phyloP scores from a whole-genome alignment of 2,797 vertebrate species.

The Ctenopoma kingsleyae region DNA sequence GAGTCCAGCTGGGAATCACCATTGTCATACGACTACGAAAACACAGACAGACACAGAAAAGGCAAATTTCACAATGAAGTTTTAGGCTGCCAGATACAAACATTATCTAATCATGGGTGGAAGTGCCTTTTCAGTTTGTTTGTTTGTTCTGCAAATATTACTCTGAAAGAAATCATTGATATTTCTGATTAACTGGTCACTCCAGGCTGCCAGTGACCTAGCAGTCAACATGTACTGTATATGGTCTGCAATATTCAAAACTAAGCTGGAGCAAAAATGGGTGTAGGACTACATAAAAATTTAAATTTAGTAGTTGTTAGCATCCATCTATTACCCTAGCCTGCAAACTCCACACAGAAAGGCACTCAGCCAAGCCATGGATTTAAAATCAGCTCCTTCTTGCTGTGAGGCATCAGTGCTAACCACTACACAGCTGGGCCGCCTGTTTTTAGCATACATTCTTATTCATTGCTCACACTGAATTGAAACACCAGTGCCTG shows the following conservation, averaged over 20 bases:
- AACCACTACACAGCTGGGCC: no score
- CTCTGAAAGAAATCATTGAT: not conserved
- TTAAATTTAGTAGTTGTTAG: not conserved
- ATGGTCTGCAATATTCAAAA: not conserved
- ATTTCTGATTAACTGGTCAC: slow-evolving; percentile 3
- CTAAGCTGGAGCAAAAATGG: not conserved
- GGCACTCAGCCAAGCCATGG: no score
- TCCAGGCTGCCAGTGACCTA: not conserved
- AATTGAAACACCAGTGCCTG: slow-evolving; percentile 8
- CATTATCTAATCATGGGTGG: not conserved
- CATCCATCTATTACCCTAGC: no score
- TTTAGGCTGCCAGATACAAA: not conserved
- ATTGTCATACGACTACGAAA: slow-evolving; percentile 90
- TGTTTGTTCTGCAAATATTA: not conserved
- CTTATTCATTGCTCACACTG: not conserved
- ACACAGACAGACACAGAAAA: not conserved
- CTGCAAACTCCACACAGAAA: no score
- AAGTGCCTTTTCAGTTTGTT: not conserved
- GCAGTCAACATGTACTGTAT: not conserved
- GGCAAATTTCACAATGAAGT: not conserved
- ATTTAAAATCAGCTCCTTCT: no score
- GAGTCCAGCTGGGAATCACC: slow-evolving; percentile 95
- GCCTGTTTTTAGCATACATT: not conserved
- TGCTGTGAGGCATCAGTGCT: no score
- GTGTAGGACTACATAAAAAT: not conserved